Evolutionary conservation across 2,888 invertebrate species (phyloP).

Genomic region (Masnerella sp.): DNA sequence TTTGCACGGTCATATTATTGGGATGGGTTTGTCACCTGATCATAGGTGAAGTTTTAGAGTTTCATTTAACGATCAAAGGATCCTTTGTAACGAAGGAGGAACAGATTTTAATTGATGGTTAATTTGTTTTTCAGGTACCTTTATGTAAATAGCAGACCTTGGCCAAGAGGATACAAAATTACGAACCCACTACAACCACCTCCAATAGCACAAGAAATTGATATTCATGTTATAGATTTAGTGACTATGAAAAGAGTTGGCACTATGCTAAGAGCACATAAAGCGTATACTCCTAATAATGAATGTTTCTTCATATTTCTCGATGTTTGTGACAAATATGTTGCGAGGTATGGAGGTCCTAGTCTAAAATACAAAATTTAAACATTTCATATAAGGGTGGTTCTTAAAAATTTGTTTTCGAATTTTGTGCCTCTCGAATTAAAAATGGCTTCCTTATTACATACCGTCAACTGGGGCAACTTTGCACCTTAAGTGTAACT

Average conservation of each 20-base stretch:
- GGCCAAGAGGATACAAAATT: conserved; percentile 87
- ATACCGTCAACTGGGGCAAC: too few species aligned
- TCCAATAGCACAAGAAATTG: conserved; percentile 91
- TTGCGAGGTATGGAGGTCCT: conserved; percentile 83
- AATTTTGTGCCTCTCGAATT: too few species aligned
- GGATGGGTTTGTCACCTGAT: conserved; percentile 91
- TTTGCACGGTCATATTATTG: conserved; percentile 91
- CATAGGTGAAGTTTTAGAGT: conserved; percentile 79
- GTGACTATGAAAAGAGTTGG: conserved; percentile 87
- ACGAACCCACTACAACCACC: conserved; percentile 88
- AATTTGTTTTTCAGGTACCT: conserved; percentile 82
- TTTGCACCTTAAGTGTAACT: too few species aligned
- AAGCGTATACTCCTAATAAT: conserved; percentile 89
- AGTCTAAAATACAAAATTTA: not conserved
- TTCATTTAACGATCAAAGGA: conserved; percentile 15
- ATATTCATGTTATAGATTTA: conserved; percentile 91
- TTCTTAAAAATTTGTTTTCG: not conserved
- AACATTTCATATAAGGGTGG: too few species aligned
- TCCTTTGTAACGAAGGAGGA: too few species aligned
- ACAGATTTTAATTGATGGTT: too few species aligned
- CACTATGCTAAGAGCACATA: conserved; percentile 87
- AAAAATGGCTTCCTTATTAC: too few species aligned
- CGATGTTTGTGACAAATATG: conserved; percentile 89
- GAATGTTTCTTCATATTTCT: conserved; percentile 93
- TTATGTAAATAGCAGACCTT: conserved; percentile 90